Conservation (phyloP, 2,797 vertebrate genomes). For the Crax fasciolata region DNA sequence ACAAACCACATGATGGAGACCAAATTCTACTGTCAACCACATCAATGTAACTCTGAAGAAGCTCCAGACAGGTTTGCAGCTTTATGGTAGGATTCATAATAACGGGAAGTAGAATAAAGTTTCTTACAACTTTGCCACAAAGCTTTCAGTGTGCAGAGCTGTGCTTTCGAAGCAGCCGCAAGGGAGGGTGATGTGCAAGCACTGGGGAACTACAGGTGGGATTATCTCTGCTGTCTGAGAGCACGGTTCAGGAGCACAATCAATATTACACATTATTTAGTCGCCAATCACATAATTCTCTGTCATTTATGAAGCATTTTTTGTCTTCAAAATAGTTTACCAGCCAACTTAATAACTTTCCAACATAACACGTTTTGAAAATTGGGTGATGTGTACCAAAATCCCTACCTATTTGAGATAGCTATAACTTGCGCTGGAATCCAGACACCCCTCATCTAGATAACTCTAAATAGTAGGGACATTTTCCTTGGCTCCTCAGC, state of each 20-base stretch:
- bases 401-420: rapidly evolving
- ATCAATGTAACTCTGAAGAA: not conserved
- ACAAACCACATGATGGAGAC: not conserved
- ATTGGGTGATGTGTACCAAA: not conserved
- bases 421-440: not conserved
- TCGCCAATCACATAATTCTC: not conserved
- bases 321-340: not conserved
- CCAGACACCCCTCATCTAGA: not conserved
- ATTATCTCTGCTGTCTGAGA: not conserved
- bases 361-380: not conserved
- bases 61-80: not conserved
- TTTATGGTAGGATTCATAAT: not conserved
- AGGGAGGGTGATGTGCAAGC: not conserved
- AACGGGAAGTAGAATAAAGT: not conserved
- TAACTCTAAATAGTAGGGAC: not conserved
- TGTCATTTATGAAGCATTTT: not conserved
- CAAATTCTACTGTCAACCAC: not conserved
- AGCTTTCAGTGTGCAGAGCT: not conserved
- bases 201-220: not conserved
- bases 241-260: not conserved
- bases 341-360: not conserved
- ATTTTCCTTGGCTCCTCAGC: not conserved
- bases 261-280: not conserved
- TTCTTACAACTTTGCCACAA: not conserved
- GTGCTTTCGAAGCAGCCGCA: not conserved